Conservation (phyloP, 2,113 vertebrate genomes). For the Scomber scombrus region DNA sequence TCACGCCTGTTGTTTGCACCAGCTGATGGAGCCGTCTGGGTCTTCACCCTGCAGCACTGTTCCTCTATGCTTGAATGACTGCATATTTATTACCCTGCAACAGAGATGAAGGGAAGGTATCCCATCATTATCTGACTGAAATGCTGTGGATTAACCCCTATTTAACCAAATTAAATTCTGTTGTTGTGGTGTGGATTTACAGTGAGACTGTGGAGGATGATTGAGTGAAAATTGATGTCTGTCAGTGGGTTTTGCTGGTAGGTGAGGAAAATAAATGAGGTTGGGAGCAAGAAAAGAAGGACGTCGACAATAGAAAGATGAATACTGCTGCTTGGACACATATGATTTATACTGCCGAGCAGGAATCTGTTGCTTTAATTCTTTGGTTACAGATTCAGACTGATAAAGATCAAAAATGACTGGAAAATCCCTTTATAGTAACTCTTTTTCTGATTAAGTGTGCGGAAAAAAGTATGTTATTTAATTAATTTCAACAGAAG, state of each 20-base stretch:
- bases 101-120: conserved; percentile 11
- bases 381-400: neutral
- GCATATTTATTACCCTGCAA: conserved; percentile 36
- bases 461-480: neutral
- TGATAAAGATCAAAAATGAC: neutral
- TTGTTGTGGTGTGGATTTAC: neutral
- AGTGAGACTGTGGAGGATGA: neutral
- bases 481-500: neutral
- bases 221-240: neutral
- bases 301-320: too few species aligned
- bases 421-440: neutral
- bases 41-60: conserved; percentile 22
- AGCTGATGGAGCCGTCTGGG: conserved; percentile 23
- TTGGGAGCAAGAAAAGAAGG: too few species aligned
- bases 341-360: too few species aligned
- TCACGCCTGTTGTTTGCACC: neutral
- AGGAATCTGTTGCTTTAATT: neutral
- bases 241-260: too few species aligned
- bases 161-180: neutral
- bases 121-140: conserved; percentile 4
- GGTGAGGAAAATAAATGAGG: too few species aligned
- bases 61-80: conserved; percentile 12
- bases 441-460: too few species aligned
- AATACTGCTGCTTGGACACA: too few species aligned
- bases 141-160: neutral